Evolutionary conservation across 2,888 invertebrate genomes (phyloP).

Genomic region (Coenonympha glycerion): DNA sequence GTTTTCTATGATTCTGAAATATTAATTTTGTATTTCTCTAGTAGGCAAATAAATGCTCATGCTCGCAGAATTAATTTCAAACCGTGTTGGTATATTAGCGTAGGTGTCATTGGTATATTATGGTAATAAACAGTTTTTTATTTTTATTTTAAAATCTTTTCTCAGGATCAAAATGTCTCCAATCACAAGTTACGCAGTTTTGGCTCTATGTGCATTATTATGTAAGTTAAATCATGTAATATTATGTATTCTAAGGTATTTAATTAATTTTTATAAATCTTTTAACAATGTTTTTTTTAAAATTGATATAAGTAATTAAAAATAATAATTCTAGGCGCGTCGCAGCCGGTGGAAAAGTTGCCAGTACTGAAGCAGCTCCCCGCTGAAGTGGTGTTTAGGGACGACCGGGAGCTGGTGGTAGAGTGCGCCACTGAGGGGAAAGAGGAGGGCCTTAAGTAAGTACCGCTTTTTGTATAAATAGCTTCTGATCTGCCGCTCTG

Average conservation of each 20-base stretch:
- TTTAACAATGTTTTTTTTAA: too few relatives aligned
- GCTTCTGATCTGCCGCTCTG: too few relatives aligned
- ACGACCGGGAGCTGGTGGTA: conserved; percentile 33
- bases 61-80: too few relatives aligned
- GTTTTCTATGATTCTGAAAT: too few relatives aligned
- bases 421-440: conserved; percentile 41
- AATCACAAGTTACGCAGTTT: conserved; percentile 1
- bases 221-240: too few relatives aligned
- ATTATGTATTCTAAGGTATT: too few relatives aligned
- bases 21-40: too few relatives aligned
- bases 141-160: too few relatives aligned
- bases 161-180: conserved; percentile 6
- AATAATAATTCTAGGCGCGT: conserved; percentile 31
- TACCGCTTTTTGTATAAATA: conserved; percentile 15
- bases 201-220: conserved; percentile 3
- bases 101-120: not conserved
- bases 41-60: too few relatives aligned
- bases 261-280: too few relatives aligned
- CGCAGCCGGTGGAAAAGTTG: conserved; percentile 36
- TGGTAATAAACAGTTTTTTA: not conserved
- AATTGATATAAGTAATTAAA: too few relatives aligned
- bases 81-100: too few relatives aligned
- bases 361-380: conserved; percentile 40
- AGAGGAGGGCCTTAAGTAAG: conserved; percentile 42
- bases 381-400: conserved; percentile 42